A percentile compares a stretch with the other conserved stretches of the same genome.
Evolutionary conservation across 2,113 vertebrate species (phyloP).

Genomic region (Protobothrops flavoviridis): DNA sequence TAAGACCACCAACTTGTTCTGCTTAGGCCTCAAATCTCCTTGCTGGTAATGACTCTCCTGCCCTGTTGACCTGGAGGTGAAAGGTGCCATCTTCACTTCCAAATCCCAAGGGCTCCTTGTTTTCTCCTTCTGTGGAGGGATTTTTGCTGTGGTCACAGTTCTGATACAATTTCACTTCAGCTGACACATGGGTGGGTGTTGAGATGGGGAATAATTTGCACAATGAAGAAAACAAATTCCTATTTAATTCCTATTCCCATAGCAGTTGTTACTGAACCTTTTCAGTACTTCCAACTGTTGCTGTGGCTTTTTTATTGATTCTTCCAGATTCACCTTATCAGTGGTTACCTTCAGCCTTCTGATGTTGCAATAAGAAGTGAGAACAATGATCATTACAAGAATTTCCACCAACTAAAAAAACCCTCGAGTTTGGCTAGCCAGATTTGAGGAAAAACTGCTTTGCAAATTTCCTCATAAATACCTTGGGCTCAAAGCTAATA

Average conservation of each 20-base stretch:
- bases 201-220: conserved; percentile 1
- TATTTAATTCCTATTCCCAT: conserved; percentile 10
- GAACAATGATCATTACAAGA: neutral
- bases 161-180: conserved; percentile 11
- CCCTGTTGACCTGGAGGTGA: conserved; percentile 29
- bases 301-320: conserved; percentile 8
- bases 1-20: conserved; percentile 25
- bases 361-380: neutral
- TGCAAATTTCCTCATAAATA: neutral
- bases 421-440: neutral
- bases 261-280: neutral
- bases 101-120: conserved; percentile 6
- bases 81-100: conserved; percentile 23
- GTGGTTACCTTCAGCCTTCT: neutral
- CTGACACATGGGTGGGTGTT: neutral
- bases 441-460: neutral
- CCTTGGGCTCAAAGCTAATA: neutral
- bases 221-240: neutral
- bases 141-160: conserved; percentile 11
- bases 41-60: neutral
- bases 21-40: neutral
- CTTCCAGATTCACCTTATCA: neutral
- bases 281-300: conserved; percentile 7
- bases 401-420: neutral
- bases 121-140: neutral